phyloP scores from a whole-genome alignment of 2,797 vertebrate genomes.

The Macroramphosus scolopax region DNA sequence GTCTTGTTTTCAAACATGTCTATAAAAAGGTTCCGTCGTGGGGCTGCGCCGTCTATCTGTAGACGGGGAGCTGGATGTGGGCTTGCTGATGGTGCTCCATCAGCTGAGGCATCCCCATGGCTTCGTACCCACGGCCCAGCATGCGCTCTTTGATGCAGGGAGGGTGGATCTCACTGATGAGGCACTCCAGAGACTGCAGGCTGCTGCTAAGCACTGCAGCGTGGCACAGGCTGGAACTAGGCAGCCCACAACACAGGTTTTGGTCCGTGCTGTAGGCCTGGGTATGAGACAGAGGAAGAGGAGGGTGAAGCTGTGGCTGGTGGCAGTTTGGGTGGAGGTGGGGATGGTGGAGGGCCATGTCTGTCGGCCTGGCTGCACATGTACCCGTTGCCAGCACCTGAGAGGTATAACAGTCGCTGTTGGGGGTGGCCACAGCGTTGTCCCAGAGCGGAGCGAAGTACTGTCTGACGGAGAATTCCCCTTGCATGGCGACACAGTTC shows the following conservation, averaged over 20 bases:
- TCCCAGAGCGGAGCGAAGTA: constrained; percentile 91
- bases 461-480: constrained; percentile 83
- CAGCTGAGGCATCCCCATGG: constrained; percentile 86
- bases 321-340: constrained; percentile 59
- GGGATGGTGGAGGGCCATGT: constrained; percentile 73
- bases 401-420: constrained; percentile 89
- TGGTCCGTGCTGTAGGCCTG: constrained; percentile 74
- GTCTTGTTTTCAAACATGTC: constrained; percentile 47
- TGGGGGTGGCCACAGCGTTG: constrained; percentile 84
- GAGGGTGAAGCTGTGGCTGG: constrained; percentile 62
- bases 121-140: constrained; percentile 95
- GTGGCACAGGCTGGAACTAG: constrained; percentile 87
- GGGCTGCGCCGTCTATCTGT: constrained; percentile 82
- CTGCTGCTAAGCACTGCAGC: constrained; percentile 95
- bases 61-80: constrained; percentile 93
- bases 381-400: constrained; percentile 79
- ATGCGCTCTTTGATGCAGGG: constrained; percentile 99
- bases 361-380: constrained; percentile 71
- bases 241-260: constrained; percentile 80
- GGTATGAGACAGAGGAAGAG: constrained; percentile 30
- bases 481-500: constrained; percentile 82
- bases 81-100: constrained; percentile 87
- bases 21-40: constrained; percentile 31
- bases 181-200: constrained; percentile 97
- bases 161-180: constrained; percentile 97